These are phyloP conservation scores for Elegia similella DNA, from an alignment of 2,888 invertebrate genomes.

Conservation along the genomic window DNA sequence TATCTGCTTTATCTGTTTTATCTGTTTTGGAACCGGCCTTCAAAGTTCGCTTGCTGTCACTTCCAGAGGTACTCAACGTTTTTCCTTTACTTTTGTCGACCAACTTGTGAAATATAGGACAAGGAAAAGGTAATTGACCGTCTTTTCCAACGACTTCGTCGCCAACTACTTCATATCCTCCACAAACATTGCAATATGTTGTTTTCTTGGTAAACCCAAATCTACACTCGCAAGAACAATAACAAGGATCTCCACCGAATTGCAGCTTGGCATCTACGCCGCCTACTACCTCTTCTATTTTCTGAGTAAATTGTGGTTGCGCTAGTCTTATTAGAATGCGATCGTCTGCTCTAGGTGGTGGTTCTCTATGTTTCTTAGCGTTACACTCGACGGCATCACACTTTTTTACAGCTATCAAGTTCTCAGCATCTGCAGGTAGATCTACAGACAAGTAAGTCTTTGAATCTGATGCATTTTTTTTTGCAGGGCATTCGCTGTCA, in stretches of 20 bases:
- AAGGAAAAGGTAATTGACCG: slow-evolving; percentile 51
- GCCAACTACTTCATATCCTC: slow-evolving; percentile 61
- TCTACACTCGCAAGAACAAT: slow-evolving; percentile 65
- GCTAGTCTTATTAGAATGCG: slow-evolving; percentile 47
- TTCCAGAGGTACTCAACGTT: slow-evolving; percentile 50
- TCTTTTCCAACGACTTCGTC: slow-evolving; percentile 45
- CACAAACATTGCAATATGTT: slow-evolving; percentile 63
- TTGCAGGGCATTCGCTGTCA: slow-evolving; percentile 36
- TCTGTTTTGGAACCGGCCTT: slow-evolving; percentile 28
- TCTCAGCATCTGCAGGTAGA: slow-evolving; percentile 39
- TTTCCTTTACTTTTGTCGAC: slow-evolving; percentile 55
- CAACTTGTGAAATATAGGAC: slow-evolving; percentile 66
- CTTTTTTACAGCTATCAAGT: slow-evolving; percentile 43
- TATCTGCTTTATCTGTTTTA: slow-evolving; percentile 35
- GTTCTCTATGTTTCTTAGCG: slow-evolving; percentile 37
- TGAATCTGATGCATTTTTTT: slow-evolving; percentile 28
- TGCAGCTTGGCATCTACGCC: slow-evolving; percentile 50
- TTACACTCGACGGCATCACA: slow-evolving; percentile 51
- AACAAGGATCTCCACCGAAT: slow-evolving; percentile 53
- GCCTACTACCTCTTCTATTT: slow-evolving; percentile 51
- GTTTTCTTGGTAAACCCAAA: slow-evolving; percentile 65
- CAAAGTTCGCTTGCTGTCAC: slow-evolving; percentile 46
- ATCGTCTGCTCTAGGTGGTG: slow-evolving; percentile 43
- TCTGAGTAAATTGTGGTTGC: slow-evolving; percentile 36
- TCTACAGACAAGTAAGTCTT: slow-evolving; percentile 44